phyloP scores from a whole-genome alignment of 2,797 vertebrate species.

The Eospalax fontanierii region DNA sequence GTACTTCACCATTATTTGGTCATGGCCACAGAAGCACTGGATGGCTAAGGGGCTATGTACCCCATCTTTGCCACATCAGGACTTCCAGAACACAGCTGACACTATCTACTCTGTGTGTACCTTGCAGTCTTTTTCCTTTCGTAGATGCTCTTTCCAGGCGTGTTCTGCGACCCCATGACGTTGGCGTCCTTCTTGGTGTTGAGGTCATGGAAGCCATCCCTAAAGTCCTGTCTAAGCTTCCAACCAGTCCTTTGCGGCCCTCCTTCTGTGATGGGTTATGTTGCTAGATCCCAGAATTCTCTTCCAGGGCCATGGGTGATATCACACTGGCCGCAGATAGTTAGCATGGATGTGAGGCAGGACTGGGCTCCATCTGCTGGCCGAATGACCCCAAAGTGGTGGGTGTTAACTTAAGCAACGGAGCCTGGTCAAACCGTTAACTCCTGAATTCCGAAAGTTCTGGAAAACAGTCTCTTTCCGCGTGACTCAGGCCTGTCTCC shows the following conservation, averaged over 20 bases:
- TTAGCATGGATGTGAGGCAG: background rate
- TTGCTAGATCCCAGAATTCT: background rate
- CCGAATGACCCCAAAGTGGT: background rate
- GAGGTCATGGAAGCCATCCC: too few relatives aligned
- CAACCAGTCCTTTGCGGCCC: background rate
- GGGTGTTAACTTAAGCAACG: too few relatives aligned
- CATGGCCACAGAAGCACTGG: background rate
- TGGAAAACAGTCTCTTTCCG: rapidly evolving
- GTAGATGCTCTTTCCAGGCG: background rate
- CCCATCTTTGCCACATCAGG: background rate
- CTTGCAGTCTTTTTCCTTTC: slow-evolving; percentile 4
- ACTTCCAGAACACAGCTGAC: background rate
- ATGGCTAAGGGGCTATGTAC: background rate
- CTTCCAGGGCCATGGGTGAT: background rate
- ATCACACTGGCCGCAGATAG: background rate
- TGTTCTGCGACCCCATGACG: too few relatives aligned
- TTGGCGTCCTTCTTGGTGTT: background rate
- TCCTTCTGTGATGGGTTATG: background rate
- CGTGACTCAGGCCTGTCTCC: rapidly evolving
- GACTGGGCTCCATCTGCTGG: background rate
- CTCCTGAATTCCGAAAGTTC: background rate
- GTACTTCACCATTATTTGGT: background rate
- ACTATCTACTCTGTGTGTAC: background rate
- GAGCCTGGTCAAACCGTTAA: background rate
- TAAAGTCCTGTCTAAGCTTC: background rate